phyloP scores from a whole-genome alignment of 2,888 invertebrate genomes.

The Dryadula phaetusa region DNA sequence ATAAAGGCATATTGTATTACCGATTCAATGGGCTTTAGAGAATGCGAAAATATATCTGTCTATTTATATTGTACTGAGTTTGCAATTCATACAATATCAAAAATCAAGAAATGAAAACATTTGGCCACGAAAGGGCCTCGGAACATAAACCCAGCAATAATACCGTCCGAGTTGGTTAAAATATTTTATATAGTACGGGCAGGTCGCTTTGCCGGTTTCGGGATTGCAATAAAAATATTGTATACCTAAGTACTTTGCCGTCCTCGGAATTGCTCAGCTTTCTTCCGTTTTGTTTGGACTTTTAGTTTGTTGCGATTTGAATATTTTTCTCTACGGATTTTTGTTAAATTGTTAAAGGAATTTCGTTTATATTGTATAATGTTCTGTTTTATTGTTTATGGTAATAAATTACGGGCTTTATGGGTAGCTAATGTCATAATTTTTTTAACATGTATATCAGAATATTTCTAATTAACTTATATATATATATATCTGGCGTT shows the following conservation, averaged over 20 bases:
- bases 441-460: too few relatives aligned
- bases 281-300: conserved; percentile 1
- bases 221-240: conserved; percentile 76
- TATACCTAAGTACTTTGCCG: conserved; percentile 63
- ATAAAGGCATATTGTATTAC: conserved; percentile 31
- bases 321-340: not conserved
- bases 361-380: not conserved
- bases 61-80: conserved; percentile 37
- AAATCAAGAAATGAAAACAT: conserved; percentile 53
- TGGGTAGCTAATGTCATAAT: too few relatives aligned
- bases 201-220: conserved; percentile 66
- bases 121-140: conserved; percentile 51
- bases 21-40: conserved; percentile 33
- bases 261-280: conserved; percentile 37
- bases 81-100: conserved; percentile 28
- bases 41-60: conserved; percentile 34
- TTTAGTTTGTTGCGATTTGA: conserved; percentile 2
- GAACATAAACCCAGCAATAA: conserved; percentile 56
- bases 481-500: too few relatives aligned
- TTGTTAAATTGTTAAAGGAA: conserved; percentile 2
- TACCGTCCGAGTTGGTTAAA: conserved; percentile 58
- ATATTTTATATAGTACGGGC: conserved; percentile 79
- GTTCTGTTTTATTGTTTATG: not conserved
- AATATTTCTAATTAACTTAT: too few relatives aligned
- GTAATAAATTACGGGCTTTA: too few relatives aligned